Base-by-base conservation (phyloP, 2,113 vertebrate species). In the Pseudonaja textilis region DNA sequence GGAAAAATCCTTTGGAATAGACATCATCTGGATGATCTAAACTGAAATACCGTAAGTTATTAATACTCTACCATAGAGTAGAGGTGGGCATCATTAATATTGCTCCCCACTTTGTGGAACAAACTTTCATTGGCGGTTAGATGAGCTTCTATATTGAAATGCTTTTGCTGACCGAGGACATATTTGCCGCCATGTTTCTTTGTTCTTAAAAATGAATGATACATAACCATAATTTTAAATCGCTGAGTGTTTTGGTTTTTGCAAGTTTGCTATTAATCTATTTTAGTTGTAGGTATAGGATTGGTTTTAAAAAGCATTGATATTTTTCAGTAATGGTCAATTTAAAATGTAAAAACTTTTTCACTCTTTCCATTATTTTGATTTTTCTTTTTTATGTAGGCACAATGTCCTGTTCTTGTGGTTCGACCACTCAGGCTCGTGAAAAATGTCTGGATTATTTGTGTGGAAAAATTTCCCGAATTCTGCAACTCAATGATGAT, bases 371-470 rank as follows among this genome's bases (percentile, higher is more conserved):
- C 93, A 39, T 52, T 92, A 39, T 20, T 5, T 93, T 92, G 0
- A 47, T n/a, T 96, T 93, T 8, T 7, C 1, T 89, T 45, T 94
- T 0, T 94, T 92, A 95, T 95, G 10, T 96, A 99, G 99, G 99
- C 88, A 98, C 98, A 81, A 98, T 98, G 0, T 98, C 97, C 85
- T 98, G 97, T 69, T 98, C 97, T 86, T 97, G 98, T 93, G 98
- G 98, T 88, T 95, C 2, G 0, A 98, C 98, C 8, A 91, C 97
- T 8, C 95, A 96, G 90, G 98, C 98, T 50, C 98, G 99, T 42
- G 97, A 97, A 93, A 97, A 98, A 87, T 99, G 99, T 94, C 95
- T 99, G 91, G 93, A 95, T 23, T 99, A 99, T 93, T 96, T 99
- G 91, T 95, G 94, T 50, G 97, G 97, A 94, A 98, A 97, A 90